Percentiles rank a stretch among this genome's conserved stretches.
Evolutionary conservation across 1,140 invertebrate genomes (phyloP).

Genomic region (Drosophila prosaltans): DNA sequence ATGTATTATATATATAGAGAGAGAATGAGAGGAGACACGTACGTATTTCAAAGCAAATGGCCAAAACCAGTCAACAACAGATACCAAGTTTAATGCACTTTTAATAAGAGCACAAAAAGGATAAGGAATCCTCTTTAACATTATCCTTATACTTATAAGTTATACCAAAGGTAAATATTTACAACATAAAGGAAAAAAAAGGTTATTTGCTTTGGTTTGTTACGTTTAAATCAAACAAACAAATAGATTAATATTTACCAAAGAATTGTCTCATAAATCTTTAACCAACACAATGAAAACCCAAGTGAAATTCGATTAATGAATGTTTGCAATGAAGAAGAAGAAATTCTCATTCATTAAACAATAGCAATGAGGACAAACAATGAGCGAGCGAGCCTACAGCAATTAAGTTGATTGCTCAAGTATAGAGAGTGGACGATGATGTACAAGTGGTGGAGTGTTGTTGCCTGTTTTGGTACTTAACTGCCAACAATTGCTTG

Average conservation of each 20-base stretch:
- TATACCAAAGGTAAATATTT: constrained; percentile 10
- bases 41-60: constrained; percentile 31
- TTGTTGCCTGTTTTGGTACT: not conserved
- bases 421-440: constrained; percentile 35
- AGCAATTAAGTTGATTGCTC: constrained; percentile 77
- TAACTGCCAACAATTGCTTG: constrained; percentile 32
- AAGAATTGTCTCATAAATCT: constrained; percentile 65
- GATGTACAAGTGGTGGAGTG: constrained; percentile 19
- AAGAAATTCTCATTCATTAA: constrained; percentile 67
- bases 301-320: constrained; percentile 79
- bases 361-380: constrained; percentile 43
- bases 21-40: constrained; percentile 54
- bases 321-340: constrained; percentile 69
- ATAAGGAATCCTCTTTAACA: not conserved
- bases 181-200: not conserved
- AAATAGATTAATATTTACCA: constrained; percentile 76
- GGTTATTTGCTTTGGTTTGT: not conserved
- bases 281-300: constrained; percentile 55
- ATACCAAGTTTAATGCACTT: constrained; percentile 71
- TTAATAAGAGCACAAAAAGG: constrained; percentile 51
- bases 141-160: not conserved
- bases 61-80: constrained; percentile 59
- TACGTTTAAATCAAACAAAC: constrained; percentile 43
- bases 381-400: constrained; percentile 32
- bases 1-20: too few species aligned